Base-by-base conservation (phyloP, 2,888 invertebrate species). In the Catonia carolina region DNA sequence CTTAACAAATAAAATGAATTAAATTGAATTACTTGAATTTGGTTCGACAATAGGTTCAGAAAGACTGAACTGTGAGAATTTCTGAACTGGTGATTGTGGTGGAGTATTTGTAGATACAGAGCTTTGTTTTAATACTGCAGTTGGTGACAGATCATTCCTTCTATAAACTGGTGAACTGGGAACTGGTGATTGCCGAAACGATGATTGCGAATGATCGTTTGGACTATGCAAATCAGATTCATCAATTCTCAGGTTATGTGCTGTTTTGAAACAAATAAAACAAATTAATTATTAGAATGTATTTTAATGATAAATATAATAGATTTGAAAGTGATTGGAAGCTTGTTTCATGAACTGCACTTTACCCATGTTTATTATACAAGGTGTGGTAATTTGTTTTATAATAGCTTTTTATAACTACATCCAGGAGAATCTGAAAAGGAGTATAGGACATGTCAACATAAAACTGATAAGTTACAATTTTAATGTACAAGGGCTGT, bases 11-110 rank as follows among this genome's bases (percentile, higher is more conserved):
- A n/a, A n/a, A n/a, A n/a, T n/a, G n/a, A n/a, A n/a, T n/a, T n/a
- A n/a, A n/a, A n/a, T n/a, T n/a, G n/a, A n/a, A 86, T 83, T 75
- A 90, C 90, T 90, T 74, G 90, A 90, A 70, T 89, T 90, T 12
- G 89, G 88, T 75, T 90, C 89, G 12, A 87, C 8, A 6, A 27
- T 27, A 6, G 27, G 27, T 27, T 27, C 27, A 27, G 75, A 76
- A 51, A 63, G 58, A 7, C 64, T 61, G 35, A 61, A 58, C 35
- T 61, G 60, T 8, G 61, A 55, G 47, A 60, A 59, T 22, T 61
- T 57, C 33, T 64, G 63, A 20, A 64, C 56, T n/a, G 68, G 67
- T 10, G 67, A 64, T 49, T 64, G 66, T 10, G 80, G 79, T 15
- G 80, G 79, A 10, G 68, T 63, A 62, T 78, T 78, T 56, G 73